Percentiles rank a stretch among this genome's conserved stretches.
Conservation (phyloP, 2,113 vertebrate genomes). For the Sorex araneus region DNA sequence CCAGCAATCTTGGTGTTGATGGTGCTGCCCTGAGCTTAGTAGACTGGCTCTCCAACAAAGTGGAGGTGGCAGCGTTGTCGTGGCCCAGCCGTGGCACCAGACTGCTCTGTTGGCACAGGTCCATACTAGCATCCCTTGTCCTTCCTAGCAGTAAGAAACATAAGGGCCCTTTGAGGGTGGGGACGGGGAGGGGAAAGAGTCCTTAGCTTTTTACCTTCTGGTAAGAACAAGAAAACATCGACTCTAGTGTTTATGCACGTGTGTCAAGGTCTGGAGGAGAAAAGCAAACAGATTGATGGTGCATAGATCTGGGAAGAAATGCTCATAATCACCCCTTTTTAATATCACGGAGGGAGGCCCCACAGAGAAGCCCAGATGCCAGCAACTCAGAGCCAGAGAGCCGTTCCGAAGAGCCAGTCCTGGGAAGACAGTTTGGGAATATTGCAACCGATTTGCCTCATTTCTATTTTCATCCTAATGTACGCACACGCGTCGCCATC, state of each 20-base stretch:
- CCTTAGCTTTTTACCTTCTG: constrained; percentile 15
- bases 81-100: background rate
- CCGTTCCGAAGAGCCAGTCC: background rate
- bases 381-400: background rate
- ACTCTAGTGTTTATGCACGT: background rate
- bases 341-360: background rate
- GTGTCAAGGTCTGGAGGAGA: background rate
- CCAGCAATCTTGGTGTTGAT: background rate
- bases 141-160: background rate
- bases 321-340: background rate
- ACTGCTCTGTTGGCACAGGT: background rate
- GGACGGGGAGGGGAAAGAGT: background rate
- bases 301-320: background rate
- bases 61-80: background rate
- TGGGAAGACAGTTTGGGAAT: background rate
- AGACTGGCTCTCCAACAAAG: background rate
- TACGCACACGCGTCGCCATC: background rate
- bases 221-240: background rate
- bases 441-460: background rate
- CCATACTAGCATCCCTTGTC: background rate
- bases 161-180: background rate
- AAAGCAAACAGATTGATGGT: background rate
- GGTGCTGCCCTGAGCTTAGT: no score
- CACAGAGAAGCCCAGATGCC: background rate
- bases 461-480: constrained; percentile 65